Evolutionary conservation across 2,113 vertebrate genomes (phyloP), one percentile per base, ranked within the genome.

Genomic region (Chaetodon trifascialis): DNA sequence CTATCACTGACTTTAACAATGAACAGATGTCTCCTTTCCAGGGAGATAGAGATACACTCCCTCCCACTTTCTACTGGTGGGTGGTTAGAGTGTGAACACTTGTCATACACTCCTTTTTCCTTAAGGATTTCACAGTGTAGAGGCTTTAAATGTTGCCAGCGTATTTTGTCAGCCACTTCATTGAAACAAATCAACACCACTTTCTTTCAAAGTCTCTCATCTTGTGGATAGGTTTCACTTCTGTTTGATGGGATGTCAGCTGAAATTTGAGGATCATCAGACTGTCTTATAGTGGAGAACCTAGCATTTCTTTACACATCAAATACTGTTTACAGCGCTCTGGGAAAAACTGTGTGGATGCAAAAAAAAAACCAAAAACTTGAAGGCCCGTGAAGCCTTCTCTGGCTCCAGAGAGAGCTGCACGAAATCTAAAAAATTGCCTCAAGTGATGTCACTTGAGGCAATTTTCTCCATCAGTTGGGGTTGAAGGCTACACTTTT

Each of bases 1-100:
- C 76, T 83, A 75, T 92, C 86, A 25, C 76, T 74, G 79, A 68
- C 59, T 86, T 54, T 92, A 93, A 94, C 91, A 91, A 89, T 92
- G 85, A 94, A 88, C 94, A 93, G 91, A 94, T 95, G 92, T 92
- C 82, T 91, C 62, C n/a, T 82, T 77, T 91, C 85, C 78, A 66
- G 65, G 71, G 66, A 81, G 78, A 82, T 75, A 82, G 46, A 76
- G 64, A 68, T 70, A 25, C 67, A 83, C 80, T 84, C 85, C 79
- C 87, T 79, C 54, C 51, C 56, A 25, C 63, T 66, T 78, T 68
- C 76, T 46, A 55, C 78, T 76, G 66, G 67, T 77, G 81, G 74
- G 65, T 52, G 40, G 74, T 63, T 49, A 17, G 25, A 71, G 73
- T 30, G 42, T 42, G 51, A 58, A 62, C 40, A 19, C 44, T 73